phyloP scores from a whole-genome alignment of 2,797 vertebrate species.

The Propithecus perrieri region DNA sequence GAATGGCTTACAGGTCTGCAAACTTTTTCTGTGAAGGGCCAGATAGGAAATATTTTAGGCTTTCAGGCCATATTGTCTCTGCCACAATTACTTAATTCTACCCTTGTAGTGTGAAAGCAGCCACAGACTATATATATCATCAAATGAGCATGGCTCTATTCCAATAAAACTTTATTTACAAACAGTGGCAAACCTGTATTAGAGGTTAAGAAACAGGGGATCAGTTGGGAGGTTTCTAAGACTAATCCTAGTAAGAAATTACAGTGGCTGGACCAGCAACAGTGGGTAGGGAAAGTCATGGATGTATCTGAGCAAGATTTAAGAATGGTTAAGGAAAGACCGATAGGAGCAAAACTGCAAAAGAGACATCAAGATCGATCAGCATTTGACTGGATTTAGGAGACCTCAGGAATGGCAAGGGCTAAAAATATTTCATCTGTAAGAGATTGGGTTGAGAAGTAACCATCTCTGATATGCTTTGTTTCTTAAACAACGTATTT shows the following conservation, averaged over 20 bases:
- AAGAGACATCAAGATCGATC: not conserved
- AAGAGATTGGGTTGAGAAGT: not conserved
- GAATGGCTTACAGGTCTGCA: not conserved
- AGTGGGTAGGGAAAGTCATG: not conserved
- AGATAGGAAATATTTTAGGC: not conserved
- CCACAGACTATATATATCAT: not conserved
- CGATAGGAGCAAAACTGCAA: not conserved
- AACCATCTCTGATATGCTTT: not conserved
- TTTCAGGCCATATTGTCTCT: not conserved
- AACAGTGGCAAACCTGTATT: not conserved
- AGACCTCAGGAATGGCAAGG: not conserved
- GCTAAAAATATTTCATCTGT: not conserved
- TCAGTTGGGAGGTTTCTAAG: not conserved
- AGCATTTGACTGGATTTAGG: not conserved
- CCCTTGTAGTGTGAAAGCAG: not conserved
- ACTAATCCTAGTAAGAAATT: not conserved
- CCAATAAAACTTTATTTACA: not conserved
- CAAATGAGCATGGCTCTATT: not conserved
- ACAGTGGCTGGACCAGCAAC: not conserved
- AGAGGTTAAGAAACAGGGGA: not conserved
- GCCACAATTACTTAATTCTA: not conserved
- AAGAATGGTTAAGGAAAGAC: not conserved
- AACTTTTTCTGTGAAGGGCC: not conserved
- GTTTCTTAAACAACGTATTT: conserved; percentile 6
- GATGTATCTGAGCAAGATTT: not conserved